These are phyloP conservation scores for Oligia fasciuncula DNA, from an alignment of 2,888 invertebrate genomes.

Conservation along the genomic window DNA sequence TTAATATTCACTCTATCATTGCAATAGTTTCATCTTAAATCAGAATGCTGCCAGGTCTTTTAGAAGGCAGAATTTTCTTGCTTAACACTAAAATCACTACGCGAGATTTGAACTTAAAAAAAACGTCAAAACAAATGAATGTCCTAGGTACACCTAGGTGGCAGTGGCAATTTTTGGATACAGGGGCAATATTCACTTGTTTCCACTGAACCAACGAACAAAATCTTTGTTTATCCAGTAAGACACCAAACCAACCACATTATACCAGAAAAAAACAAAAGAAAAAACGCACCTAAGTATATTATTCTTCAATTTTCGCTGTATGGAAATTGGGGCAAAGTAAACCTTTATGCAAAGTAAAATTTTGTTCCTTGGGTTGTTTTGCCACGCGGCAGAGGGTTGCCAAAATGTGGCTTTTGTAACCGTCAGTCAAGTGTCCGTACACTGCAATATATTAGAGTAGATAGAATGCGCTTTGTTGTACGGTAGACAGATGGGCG, in stretches of 20 bases:
- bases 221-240: slow-evolving; percentile 29
- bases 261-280: not conserved
- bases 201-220: not conserved
- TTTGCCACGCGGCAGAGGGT: slow-evolving; percentile 12
- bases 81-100: too few relatives aligned
- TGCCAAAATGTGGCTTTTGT: slow-evolving; percentile 54
- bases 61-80: not conserved
- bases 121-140: not conserved
- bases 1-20: not conserved
- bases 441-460: slow-evolving; percentile 27
- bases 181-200: not conserved
- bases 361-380: slow-evolving; percentile 27
- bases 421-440: slow-evolving; percentile 51
- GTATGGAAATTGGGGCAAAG: slow-evolving; percentile 42
- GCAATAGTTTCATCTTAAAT: not conserved
- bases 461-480: slow-evolving; percentile 13
- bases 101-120: not conserved
- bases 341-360: slow-evolving; percentile 35
- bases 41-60: not conserved
- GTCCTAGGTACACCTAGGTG: not conserved
- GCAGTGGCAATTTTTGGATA: not conserved
- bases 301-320: slow-evolving; percentile 45
- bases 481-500: slow-evolving; percentile 18
- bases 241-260: not conserved
- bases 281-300: slow-evolving; percentile 12